Base-by-base conservation (phyloP, 2,113 vertebrate species). In the Gulo gulo region DNA sequence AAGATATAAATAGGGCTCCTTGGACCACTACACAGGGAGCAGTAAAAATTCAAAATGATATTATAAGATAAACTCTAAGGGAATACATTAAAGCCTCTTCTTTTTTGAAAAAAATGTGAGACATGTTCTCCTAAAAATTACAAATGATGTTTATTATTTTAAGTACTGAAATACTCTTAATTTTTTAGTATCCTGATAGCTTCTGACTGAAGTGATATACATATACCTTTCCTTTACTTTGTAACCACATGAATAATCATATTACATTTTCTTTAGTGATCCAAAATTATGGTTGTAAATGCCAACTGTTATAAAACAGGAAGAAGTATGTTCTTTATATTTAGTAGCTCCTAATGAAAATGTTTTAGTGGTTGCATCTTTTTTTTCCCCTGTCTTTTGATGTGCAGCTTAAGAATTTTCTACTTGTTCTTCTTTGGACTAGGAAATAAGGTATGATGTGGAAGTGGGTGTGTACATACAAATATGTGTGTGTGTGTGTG, bases 1-100 rank as follows among this genome's bases (percentile, higher is more conserved):
- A 74, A 55, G 16, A 45, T 69, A 36, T 84, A 73, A 31, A 89
- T 12, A 78, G 6, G 5, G 2, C 7, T 34, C 45, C n/a, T 0
- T 88, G 39, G 18, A 34, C 7, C 84, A 69, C 26, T 82, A 55
- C 18, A 57, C 5, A 89, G 4, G 2, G 4, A 61, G 74, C 6
- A 89, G 45, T 73, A 94, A 88, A 91, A 36, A 36, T 79, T 93
- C 18, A 95, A 94, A 96, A 92, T 57, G 7, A 29, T 57, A 26
- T 29, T 31, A 5, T 84, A 63, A 82, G 21, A 79, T 69, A 93
- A 91, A 59, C 7, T 88, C 13, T 1, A 57, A 88, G 16, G 29
- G 3, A 47, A 47, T 55, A 85, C n/a, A 81, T 42, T 79, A n/a
- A 87, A 71, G 73, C 4, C 6, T 73, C 4, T 34, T 80, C 73